These are phyloP conservation scores for Archips xylosteana DNA, from an alignment of 2,888 invertebrate genomes.

Conservation along the genomic window DNA sequence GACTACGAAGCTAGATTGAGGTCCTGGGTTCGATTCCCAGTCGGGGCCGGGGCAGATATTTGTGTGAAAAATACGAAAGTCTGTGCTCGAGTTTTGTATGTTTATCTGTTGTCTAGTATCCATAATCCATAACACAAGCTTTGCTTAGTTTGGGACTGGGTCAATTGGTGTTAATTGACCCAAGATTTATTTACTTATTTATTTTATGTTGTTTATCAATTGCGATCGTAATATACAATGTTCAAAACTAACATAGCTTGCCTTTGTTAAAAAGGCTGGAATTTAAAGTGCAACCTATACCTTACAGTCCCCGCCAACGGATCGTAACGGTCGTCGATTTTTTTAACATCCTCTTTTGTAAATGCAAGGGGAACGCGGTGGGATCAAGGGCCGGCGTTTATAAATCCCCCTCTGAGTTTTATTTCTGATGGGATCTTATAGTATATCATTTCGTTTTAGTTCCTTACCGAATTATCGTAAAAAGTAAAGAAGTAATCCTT, in stretches of 20 bases:
- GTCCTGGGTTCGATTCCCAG: too few relatives aligned
- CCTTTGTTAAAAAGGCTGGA: neutral
- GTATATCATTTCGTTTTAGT: neutral
- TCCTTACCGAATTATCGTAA: neutral
- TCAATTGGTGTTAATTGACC: too few relatives aligned
- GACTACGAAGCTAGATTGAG: too few relatives aligned
- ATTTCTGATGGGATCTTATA: conserved; percentile 2
- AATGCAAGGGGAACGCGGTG: conserved; percentile 19
- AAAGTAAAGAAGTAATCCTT: neutral
- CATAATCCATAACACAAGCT: too few relatives aligned
- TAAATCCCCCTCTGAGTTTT: conserved; percentile 23
- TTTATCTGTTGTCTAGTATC: too few relatives aligned
- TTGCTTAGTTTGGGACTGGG: too few relatives aligned
- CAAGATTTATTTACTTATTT: too few relatives aligned
- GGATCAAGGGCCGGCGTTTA: conserved; percentile 11
- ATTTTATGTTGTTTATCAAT: too few relatives aligned
- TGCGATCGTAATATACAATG: too few relatives aligned
- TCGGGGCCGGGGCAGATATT: too few relatives aligned
- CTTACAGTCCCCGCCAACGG: neutral
- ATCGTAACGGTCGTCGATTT: conserved; percentile 26
- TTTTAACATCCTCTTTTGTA: conserved; percentile 25
- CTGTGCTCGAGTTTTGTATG: too few relatives aligned
- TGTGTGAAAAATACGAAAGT: too few relatives aligned
- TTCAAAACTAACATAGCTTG: neutral
- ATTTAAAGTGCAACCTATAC: neutral